These are phyloP conservation scores for Muntiacus muntjak DNA, from an alignment of 2,113 vertebrate genomes.

Conservation along the genomic window DNA sequence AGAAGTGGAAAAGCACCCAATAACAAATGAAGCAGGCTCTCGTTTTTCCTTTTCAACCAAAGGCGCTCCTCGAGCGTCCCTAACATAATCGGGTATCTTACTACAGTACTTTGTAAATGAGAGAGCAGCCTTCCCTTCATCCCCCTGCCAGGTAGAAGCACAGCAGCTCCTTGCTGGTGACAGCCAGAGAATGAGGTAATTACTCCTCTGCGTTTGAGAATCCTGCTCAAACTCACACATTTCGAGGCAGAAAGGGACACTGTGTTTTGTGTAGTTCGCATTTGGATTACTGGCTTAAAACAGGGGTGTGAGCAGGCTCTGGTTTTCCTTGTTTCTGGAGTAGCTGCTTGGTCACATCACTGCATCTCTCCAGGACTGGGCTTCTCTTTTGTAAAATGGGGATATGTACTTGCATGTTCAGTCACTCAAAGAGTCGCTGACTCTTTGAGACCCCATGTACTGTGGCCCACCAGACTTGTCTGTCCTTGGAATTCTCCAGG, in stretches of 20 bases:
- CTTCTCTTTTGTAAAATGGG: background rate
- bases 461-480: background rate
- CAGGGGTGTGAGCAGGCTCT: background rate
- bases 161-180: background rate
- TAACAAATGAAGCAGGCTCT: background rate
- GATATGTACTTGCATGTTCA: background rate
- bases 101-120: background rate
- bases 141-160: background rate
- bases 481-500: background rate
- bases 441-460: background rate
- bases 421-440: background rate
- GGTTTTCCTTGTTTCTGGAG: background rate
- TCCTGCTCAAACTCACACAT: background rate
- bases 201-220: constrained; percentile 16
- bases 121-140: background rate
- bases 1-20: background rate
- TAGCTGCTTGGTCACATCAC: background rate
- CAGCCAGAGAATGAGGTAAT: constrained; percentile 6
- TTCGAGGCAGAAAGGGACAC: background rate
- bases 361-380: background rate
- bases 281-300: background rate
- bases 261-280: background rate
- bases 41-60: background rate
- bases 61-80: background rate
- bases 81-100: background rate